phyloP scores from a whole-genome alignment of 2,888 invertebrate genomes.

The Pristionchus arcanus region DNA sequence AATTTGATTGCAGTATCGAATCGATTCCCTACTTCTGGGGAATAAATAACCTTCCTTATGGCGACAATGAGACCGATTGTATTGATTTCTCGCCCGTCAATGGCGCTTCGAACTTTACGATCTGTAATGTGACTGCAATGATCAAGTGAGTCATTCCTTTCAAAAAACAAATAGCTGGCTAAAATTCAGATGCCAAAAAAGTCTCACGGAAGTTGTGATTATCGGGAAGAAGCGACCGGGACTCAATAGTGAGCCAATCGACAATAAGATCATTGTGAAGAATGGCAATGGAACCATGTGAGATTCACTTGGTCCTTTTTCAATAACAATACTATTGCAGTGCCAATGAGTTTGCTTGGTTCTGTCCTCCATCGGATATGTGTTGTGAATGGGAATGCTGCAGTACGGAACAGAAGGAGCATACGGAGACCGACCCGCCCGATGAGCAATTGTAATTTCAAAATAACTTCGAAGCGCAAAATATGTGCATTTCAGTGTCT shows the following conservation, averaged over 20 bases:
- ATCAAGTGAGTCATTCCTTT: neutral
- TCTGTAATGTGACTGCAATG: neutral
- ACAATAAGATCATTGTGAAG: neutral
- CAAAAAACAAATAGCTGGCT: neutral
- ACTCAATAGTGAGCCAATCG: neutral
- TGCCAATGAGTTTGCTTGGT: neutral
- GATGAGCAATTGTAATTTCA: neutral
- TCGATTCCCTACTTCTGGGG: conserved; percentile 21
- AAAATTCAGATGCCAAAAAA: neutral
- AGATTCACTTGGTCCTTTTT: neutral
- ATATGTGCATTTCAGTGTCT: neutral
- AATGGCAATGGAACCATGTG: neutral
- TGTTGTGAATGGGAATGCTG: conserved; percentile 44
- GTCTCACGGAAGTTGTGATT: neutral
- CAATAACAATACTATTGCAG: neutral
- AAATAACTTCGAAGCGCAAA: neutral
- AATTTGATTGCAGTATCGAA: neutral
- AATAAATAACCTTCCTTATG: neutral
- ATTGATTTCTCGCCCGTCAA: neutral
- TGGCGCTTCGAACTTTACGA: neutral
- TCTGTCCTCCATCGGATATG: neutral
- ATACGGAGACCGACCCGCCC: conserved; percentile 10
- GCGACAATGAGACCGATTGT: neutral
- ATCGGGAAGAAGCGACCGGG: neutral
- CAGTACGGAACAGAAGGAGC: neutral